Conservation (phyloP, 2,888 invertebrate genomes). For the Mesodorylaimus sp. region DNA sequence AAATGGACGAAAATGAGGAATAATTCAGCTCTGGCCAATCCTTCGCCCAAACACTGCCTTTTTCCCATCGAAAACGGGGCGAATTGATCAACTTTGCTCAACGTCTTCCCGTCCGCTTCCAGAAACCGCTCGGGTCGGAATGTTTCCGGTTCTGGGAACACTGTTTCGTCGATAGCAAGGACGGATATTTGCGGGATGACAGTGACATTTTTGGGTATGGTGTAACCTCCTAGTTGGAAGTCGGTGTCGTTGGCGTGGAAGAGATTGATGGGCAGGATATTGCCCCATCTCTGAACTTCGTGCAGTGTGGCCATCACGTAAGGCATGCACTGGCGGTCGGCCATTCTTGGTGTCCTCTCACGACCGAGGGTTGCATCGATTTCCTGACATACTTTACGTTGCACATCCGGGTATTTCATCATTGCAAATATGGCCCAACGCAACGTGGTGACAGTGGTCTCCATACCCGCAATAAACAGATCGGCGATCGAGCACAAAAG, state of each 20-base stretch:
- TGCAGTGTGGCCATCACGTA: conserved; percentile 20
- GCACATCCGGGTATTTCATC: conserved; percentile 20
- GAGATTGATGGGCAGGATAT: conserved; percentile 22
- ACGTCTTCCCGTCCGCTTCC: conserved; percentile 5
- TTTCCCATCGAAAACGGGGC: conserved; percentile 7
- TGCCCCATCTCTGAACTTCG: conserved; percentile 22
- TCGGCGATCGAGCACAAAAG: conserved; percentile 15
- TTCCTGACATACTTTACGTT: conserved; percentile 13
- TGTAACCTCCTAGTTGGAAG: conserved; percentile 11
- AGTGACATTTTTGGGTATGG: conserved; percentile 16
- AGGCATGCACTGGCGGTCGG: conserved; percentile 8
- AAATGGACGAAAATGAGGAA: not conserved
- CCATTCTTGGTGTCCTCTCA: conserved; percentile 13
- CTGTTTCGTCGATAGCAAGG: conserved; percentile 14
- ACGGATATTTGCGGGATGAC: conserved; percentile 19
- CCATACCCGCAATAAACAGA: conserved; percentile 29
- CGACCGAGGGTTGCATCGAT: conserved; percentile 13
- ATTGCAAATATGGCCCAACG: conserved; percentile 24
- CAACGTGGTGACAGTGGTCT: conserved; percentile 22
- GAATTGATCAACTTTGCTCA: conserved; percentile 4
- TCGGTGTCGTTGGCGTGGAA: conserved; percentile 2
- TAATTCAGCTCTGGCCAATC: conserved; percentile 1
- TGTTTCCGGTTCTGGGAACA: conserved; percentile 17
- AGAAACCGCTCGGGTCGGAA: conserved; percentile 20
- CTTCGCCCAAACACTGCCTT: conserved; percentile 5